Evolutionary conservation across 2,888 invertebrate genomes (phyloP), one percentile per base, ranked within the genome.

Genomic region (Tholera decimalis): DNA sequence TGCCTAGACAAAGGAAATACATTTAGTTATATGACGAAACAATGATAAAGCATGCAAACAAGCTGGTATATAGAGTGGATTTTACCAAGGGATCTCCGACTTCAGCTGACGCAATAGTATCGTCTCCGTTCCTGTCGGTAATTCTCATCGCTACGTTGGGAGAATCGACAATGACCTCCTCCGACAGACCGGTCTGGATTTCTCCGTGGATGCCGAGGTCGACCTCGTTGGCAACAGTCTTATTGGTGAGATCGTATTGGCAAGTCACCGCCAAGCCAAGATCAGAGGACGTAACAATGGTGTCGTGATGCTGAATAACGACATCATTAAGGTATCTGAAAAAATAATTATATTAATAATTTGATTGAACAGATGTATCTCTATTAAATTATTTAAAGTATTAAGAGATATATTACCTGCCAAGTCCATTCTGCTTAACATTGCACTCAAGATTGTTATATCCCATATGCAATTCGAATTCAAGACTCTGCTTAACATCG

Each of bases 91-190:
- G 98, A 96, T 99, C 99, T 82, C 99, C 99, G 72, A 99, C 98
- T 96, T 98, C 98, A 73, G 98, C 98, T 1, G 98, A 97, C 35
- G 97, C 97, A 94, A 98, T 97, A 75, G 98, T 97, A 81, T 98
- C 98, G 85, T 97, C 97, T 66, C 98, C 98, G 85, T 97, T 97
- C 73, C 98, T 96, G 87, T 98, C 98, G 24, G 98, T 98, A 87
- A 98, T 98, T 91, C 97, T 98, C 99, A 99, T 99, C 39, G 98
- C 98, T 66, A 99, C 98, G 93, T 98, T 99, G 70, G 99, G 99
- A 67, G 98, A 98, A 92, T 98, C 98, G 69, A 99, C 99, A 85
- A 98, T 97, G 57, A 98, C 98, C 92, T 98, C 98, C 91, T 99
- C 98, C 66, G 98, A 98, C 69, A 98, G 96, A 54, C 98, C 98